phyloP scores from a whole-genome alignment of 2,888 invertebrate species.

The Gortyna flavago region DNA sequence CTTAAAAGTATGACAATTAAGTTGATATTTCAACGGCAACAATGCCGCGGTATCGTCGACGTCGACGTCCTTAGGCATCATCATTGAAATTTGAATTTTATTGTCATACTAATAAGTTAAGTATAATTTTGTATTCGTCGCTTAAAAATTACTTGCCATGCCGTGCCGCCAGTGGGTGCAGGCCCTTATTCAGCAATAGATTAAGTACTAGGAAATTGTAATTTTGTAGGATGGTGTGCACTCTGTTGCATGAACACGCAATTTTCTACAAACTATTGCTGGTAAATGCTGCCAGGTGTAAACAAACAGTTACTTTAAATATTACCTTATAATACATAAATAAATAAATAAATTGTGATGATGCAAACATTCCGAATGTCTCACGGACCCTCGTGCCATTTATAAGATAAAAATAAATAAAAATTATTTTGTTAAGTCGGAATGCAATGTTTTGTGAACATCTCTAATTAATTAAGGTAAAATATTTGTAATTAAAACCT shows the following conservation, averaged over 20 bases:
- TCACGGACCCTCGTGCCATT: slow-evolving; percentile 72
- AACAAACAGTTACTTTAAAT: slow-evolving; percentile 26
- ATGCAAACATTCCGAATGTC: slow-evolving; percentile 77
- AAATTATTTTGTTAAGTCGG: slow-evolving; percentile 42
- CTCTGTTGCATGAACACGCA: not conserved
- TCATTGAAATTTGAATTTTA: too few relatives aligned
- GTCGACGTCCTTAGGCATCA: too few relatives aligned
- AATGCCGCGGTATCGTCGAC: too few relatives aligned
- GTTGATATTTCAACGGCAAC: too few relatives aligned
- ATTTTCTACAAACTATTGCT: not conserved
- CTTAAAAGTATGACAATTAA: too few relatives aligned
- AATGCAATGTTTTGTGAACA: slow-evolving; percentile 55
- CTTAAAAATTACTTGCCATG: too few relatives aligned
- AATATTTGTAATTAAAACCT: slow-evolving; percentile 56
- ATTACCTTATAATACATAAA: slow-evolving; percentile 39
- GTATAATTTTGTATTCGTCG: not conserved
- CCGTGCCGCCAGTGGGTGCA: too few relatives aligned
- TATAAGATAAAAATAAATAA: slow-evolving; percentile 41
- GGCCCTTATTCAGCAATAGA: not conserved
- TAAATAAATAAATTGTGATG: slow-evolving; percentile 68
- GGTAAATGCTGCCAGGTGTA: not conserved
- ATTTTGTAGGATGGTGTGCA: not conserved
- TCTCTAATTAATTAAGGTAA: slow-evolving; percentile 34
- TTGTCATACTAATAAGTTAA: too few relatives aligned
- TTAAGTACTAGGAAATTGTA: not conserved